Base-by-base conservation (phyloP, 2,888 invertebrate species). In the Anagyrus pseudococci region DNA sequence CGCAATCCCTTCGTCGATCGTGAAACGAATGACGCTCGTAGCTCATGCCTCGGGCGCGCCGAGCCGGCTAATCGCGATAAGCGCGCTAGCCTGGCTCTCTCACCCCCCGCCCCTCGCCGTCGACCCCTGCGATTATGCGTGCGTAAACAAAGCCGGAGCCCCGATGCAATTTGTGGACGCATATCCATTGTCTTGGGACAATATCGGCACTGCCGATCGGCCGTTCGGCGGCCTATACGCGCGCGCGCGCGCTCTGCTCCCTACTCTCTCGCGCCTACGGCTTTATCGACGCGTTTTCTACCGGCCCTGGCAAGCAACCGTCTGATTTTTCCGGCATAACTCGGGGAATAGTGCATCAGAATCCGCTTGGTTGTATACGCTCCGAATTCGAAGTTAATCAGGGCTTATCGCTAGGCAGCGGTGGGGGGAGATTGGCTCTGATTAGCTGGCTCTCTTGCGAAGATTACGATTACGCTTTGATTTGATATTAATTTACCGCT, bases 21-120 rank as follows among this genome's bases (percentile, higher is more conserved):
- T 53, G 43, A 59, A 58, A 62, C 40, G 46, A 52, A 56, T 62
- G 62, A 49, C 62, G 29, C 54, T 40, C 56, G 52, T 64, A 50
- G 46, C 17, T 56, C 52, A 56, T 33, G 43, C n/a, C 4, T 23
- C 41, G 17, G 4, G 33, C 4, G 10, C 10, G n/a, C n/a, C n/a
- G n/a, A n/a, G n/a, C 37, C 43, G 19, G 48, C 54, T 62, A 56
- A 65, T 65, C 54, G 49, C 46, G 46, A 49, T 61, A 48, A 53
- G 43, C 41, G 52, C 29, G 26, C 49, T 4, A 22, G 33, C 13
- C 33, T 8, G 13, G 33, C 10, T 29, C 29, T 29, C 10, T 10
- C 29, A n/a, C 29, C 29, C 29, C 29, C 29, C 29, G 6, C 10
- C 29, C 10, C 29, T 29, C 29, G 4, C 29, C 10, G 29, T 29